A percentile compares a stretch with the other conserved stretches of the same genome.
Evolutionary conservation across 2,888 invertebrate species (phyloP).

Genomic region (Megalurothrips usitatus): DNA sequence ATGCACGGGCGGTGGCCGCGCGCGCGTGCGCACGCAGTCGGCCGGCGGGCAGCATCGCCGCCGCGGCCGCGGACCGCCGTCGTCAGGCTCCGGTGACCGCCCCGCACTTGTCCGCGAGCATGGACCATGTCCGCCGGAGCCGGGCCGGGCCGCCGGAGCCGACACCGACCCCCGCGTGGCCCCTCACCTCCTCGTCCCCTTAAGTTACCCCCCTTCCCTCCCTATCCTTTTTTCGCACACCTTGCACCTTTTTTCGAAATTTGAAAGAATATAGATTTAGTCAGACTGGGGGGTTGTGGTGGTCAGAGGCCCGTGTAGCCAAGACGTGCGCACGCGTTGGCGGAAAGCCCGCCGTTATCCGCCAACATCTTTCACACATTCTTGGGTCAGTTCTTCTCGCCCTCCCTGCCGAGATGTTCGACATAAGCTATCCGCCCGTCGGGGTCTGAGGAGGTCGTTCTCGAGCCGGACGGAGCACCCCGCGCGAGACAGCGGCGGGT

Average conservation of each 20-base stretch:
- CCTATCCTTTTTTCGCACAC: not conserved
- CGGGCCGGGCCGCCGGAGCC: not conserved
- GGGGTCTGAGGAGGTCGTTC: no score
- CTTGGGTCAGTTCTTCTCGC: no score
- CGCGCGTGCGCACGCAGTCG: not conserved
- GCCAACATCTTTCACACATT: no score
- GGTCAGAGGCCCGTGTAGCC: no score
- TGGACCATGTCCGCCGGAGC: not conserved
- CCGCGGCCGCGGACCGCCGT: not conserved
- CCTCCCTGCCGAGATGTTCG: no score
- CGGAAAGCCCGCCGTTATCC: no score
- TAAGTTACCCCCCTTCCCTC: not conserved
- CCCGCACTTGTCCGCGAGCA: slow-evolving; percentile 12
- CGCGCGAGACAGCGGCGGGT: no score
- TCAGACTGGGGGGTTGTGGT: no score
- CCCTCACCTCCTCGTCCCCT: not conserved
- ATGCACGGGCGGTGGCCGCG: not conserved
- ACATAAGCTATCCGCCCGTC: no score
- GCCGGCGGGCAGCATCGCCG: not conserved
- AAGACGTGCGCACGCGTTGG: no score
- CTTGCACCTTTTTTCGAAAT: not conserved
- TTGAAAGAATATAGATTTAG: no score
- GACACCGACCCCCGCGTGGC: not conserved
- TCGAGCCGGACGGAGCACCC: no score
- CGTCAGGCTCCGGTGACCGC: not conserved